Evolutionary conservation across 1,140 invertebrate genomes (phyloP), one percentile per base, ranked within the genome.

Genomic region (Drosophila melanogaster): DNA sequence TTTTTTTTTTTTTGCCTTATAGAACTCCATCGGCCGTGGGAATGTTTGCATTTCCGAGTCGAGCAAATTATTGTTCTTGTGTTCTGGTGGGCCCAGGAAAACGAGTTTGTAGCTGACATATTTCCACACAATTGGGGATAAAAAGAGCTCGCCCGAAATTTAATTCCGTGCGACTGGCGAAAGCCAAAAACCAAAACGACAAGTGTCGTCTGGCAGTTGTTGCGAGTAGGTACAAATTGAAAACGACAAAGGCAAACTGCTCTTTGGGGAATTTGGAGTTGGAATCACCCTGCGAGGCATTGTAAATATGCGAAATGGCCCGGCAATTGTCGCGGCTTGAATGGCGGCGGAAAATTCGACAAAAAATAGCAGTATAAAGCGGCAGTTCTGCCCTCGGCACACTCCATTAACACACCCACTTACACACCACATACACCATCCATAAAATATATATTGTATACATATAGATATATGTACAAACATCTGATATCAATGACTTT

Each of bases 101-200:
- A 50, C 33, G 33, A 47, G 59, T 44, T 44, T 38, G 26, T 46
- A 58, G 51, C 59, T 81, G 78, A 81, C 83, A 79, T 72, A 75
- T 83, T 87, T 83, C 59, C 76, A 62, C 66, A 60, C 84, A 89
- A 79, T 87, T 86, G 83, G 66, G 44, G 60, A 57, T 50, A 86
- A 81, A 81, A 50, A 81, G 75, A 67, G 67, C 75, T 47, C 70
- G 62, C 65, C 79, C 41, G 70, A 77, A 79, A 79, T 86, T 87
- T 81, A 81, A 87, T 79, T 87, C 79, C 60, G 43, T 49, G 35
- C 24, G 53, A 53, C 60, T 70, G 55, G 50, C 80, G 77, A 74
- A 67, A 79, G 59, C 59, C 57, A 51, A 59, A 33, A 19, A 19
- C 56, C 47, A 47, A 56, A 57, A 38, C 67, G 67, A 54, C 67